Evolutionary conservation across 2,888 invertebrate genomes (phyloP), one percentile per base, ranked within the genome.

Genomic region (Eupsilia transversa): DNA sequence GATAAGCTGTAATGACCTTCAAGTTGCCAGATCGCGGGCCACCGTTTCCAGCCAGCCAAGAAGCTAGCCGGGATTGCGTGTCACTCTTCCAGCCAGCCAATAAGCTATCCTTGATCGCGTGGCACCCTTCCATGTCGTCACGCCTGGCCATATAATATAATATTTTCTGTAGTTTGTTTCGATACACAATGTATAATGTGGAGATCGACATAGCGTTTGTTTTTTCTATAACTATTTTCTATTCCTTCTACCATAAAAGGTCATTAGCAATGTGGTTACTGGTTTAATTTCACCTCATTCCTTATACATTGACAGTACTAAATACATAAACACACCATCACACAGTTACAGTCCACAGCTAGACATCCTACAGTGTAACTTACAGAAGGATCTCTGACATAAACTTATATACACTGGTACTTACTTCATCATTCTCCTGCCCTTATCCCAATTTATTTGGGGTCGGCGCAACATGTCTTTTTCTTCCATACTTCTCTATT

Each of bases 161-260:
- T n/a, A 35, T 12, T 74, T 77, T 74, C 74, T 46, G 80, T 80
- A 64, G 80, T 20, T 46, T 74, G 80, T 80, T 59, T 77, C 75
- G 77, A 59, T 77, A 59, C 75, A 77, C 80, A 46, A 38, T 38
- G 14, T 73, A 49, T 17, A 41, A 35, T 14, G 80, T 77, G 80
- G 61, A 43, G 74, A 80, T 77, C 77, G 80, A 79, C 63, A 54
- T 79, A 77, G 61, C n/a, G 63, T 60, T 56, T 73, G 14, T 61
- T 27, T 56, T 38, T 49, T 49, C 49, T 33, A 41, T 52, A 14
- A 43, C 35, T 57, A 17, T 49, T 7, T 38, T 27, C 52, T 74
- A 74, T 72, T 41, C 33, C 27, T 75, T 49, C 70, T 41, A 17
- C 27, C 69, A 20, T 75, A 76, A 46, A 76, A 43, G n/a, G 35